Base-by-base conservation (phyloP, 2,888 invertebrate genomes). In the Bruchidius siliquastri region DNA sequence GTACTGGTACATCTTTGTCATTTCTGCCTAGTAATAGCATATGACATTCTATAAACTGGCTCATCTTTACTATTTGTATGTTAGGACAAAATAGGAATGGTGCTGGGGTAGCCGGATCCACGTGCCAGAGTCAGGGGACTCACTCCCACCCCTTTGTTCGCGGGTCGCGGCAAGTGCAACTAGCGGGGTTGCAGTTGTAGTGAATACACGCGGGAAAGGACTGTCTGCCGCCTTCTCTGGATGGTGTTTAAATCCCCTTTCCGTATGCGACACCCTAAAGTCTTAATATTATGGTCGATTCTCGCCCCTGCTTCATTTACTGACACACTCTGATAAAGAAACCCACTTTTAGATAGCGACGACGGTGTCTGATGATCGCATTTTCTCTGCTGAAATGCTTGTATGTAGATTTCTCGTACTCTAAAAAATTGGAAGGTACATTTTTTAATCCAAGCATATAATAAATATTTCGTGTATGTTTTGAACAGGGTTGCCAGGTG, bases 231-330 rank as follows among this genome's bases (percentile, higher is more conserved):
- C 73, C 72, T 67, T 79, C 79, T 79, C 80, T 49, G 49, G 49
- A 49, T 49, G 49, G 3, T 49, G 49, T 49, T 49, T 49, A 49
- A 78, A 79, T 81, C 80, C 82, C 83, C 83, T 82, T 82, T 80
- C 81, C 79, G 80, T 80, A 81, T 79, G 80, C 81, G 80, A 80
- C 71, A 85, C 85, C 85, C 83, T 84, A 85, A 84, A 84, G 83
- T 83, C 81, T 84, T 85, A 84, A 85, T 85, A 84, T 84, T 79
- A 74, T 76, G 76, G 77, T 76, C 79, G 76, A 77, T 80, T 80
- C 80, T 81, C 80, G 80, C 82, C 81, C 80, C 75, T 13, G 49
- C 49, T 13, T 13, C 49, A 49, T 49, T 49, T 49, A 49, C 49
- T 49, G 49, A 13, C 49, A 49, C 49, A 49, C 49, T 49, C 49